phyloP scores from a whole-genome alignment of 2,113 vertebrate species.

The Eclectus roratus region DNA sequence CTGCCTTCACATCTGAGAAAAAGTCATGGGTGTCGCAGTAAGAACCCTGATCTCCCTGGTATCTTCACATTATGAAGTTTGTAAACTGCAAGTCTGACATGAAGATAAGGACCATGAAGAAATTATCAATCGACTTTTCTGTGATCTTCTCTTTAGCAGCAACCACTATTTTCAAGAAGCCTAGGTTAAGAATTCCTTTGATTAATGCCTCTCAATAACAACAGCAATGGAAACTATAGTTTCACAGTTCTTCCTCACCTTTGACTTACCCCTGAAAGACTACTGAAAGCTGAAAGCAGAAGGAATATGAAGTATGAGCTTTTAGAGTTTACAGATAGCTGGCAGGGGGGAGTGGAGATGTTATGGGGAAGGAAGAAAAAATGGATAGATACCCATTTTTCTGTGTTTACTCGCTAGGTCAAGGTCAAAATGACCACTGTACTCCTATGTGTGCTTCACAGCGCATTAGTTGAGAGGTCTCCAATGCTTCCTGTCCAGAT shows the following conservation, averaged over 20 bases:
- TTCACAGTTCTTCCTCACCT: neutral
- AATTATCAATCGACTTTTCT: neutral
- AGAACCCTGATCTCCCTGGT: neutral
- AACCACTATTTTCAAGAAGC: neutral
- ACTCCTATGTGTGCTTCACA: neutral
- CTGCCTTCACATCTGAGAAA: neutral
- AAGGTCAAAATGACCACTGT: neutral
- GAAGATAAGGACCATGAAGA: neutral
- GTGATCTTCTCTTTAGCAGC: neutral
- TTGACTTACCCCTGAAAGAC: neutral
- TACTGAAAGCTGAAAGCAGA: neutral
- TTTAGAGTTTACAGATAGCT: neutral
- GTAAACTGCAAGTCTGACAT: neutral
- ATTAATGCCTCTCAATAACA: neutral
- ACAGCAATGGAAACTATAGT: neutral
- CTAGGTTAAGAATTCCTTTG: neutral
- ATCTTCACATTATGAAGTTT: neutral
- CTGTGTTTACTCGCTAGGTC: neutral
- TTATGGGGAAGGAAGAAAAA: neutral
- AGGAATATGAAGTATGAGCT: neutral
- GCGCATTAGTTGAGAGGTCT: neutral
- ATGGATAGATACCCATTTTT: neutral
- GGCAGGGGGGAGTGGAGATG: neutral
- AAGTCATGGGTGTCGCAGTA: neutral
- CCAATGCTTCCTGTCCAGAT: neutral